These are phyloP conservation scores for Phrynocephalus versicolor DNA, from an alignment of 2,113 vertebrate genomes.

Conservation along the genomic window DNA sequence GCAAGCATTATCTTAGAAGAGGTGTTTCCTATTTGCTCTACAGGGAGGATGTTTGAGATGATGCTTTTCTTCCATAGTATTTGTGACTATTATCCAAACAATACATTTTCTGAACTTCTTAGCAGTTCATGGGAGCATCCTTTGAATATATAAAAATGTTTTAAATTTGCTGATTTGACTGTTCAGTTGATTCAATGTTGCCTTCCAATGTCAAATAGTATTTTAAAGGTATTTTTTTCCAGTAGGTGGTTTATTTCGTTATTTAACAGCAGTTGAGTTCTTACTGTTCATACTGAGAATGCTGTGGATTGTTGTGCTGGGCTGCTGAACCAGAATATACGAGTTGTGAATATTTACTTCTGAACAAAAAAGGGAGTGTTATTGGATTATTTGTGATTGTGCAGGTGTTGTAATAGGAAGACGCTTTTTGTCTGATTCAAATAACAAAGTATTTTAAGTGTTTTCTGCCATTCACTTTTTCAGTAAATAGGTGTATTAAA, in stretches of 20 bases:
- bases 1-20: neutral
- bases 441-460: neutral
- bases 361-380: neutral
- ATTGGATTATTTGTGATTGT: neutral
- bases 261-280: neutral
- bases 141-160: neutral
- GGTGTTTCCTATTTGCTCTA: neutral
- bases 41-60: neutral
- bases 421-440: neutral
- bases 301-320: neutral
- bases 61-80: neutral
- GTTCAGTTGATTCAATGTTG: neutral
- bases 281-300: neutral
- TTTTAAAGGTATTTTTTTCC: neutral
- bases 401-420: neutral
- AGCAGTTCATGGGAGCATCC: neutral
- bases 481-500: neutral
- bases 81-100: neutral
- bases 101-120: neutral
- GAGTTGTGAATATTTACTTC: neutral
- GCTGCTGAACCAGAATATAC: neutral
- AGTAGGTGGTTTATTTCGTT: neutral
- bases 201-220: neutral
- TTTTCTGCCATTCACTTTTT: neutral
- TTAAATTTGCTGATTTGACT: neutral